Evolutionary conservation across 1,140 invertebrate species (phyloP), one percentile per base, ranked within the genome.

Genomic region (Nasonia giraulti): DNA sequence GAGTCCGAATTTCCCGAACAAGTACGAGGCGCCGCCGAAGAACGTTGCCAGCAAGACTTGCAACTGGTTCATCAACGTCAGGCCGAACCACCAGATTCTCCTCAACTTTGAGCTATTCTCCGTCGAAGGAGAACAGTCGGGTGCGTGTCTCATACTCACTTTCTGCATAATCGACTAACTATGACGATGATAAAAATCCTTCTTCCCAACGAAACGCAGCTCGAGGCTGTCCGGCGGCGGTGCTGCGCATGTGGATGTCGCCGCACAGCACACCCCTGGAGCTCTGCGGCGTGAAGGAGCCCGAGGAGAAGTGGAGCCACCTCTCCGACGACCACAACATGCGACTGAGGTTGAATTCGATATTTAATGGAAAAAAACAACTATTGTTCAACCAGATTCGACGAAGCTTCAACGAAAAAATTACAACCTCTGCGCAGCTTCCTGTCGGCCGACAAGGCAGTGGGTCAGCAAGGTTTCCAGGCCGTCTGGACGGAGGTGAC

Each of bases 51-150:
- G 96, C 85, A 96, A 96, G 90, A 96, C 96, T 40, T 99, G 98
- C 93, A 98, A 98, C 93, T 99, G 97, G 97, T 98, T 96, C 90
- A 96, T 99, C 90, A 96, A 95, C 81, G 97, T 97, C 44, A 94
- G 95, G 87, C 96, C 96, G 23, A 96, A 96, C 88, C 96, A 97
- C 90, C 96, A 96, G 89, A 95, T 99, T 89, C 94, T 98, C 89
- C 94, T 99, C 89, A 96, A 97, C 92, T 98, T 99, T 92, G 96
- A 97, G 88, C 93, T 95, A 81, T 98, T 99, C 91, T 96, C 96
- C 14, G 96, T 98, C 40, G 98, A 99, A 93, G 98, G 98, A 86
- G 96, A 98, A 91, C 96, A 97, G 84, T 93, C 94, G 87, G 95
- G 97, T 98, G 91, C 93, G 94, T 83, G 50, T 3, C 6, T 12